Conservation (phyloP, 2,797 vertebrate genomes). For the Microhierax caerulescens region DNA sequence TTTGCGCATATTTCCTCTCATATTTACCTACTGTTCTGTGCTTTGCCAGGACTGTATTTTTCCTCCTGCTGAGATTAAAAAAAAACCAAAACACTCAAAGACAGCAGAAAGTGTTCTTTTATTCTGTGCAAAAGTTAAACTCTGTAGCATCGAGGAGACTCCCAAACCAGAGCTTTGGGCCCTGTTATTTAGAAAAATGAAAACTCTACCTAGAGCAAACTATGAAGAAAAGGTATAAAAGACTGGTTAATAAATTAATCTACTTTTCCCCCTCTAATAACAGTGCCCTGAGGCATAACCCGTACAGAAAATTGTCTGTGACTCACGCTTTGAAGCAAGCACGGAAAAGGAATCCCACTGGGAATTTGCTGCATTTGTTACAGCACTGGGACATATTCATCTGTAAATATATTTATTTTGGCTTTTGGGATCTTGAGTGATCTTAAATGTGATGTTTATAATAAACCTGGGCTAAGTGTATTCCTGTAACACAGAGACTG, state of each 20-base stretch:
- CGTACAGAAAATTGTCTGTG: not conserved
- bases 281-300: constrained; percentile 41
- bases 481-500: not conserved
- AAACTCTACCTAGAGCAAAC: not conserved
- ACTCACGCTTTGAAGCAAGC: not conserved
- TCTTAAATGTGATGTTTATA: not conserved
- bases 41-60: not conserved
- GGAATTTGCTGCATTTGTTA: not conserved
- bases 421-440: not conserved
- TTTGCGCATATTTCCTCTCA: not conserved
- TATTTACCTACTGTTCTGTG: rapidly evolving
- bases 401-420: not conserved
- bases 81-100: rapidly evolving
- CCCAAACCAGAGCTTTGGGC: not conserved
- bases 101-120: rapidly evolving
- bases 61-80: not conserved
- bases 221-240: not conserved
- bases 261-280: not conserved
- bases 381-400: not conserved
- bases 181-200: constrained; percentile 29
- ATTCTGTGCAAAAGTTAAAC: not conserved
- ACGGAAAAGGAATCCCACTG: not conserved
- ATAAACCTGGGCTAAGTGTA: not conserved
- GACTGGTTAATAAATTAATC: not conserved
- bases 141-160: not conserved